Base-by-base conservation (phyloP, 2,113 vertebrate genomes). In the Alosa alosa region DNA sequence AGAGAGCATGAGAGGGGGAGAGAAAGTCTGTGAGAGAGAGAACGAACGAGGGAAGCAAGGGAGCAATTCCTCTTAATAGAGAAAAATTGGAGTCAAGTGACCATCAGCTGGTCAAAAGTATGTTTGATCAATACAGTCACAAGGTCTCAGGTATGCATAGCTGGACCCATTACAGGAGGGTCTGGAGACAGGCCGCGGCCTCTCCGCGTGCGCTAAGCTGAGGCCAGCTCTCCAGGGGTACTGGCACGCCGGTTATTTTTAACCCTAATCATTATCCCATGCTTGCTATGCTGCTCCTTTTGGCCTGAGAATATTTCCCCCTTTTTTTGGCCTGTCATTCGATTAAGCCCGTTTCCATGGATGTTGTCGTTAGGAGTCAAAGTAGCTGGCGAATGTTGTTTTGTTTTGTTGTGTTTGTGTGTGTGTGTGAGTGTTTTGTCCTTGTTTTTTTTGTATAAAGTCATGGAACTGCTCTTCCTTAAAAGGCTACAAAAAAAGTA, bases 11-110 rank as follows among this genome's bases (percentile, higher is more conserved):
- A 83, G 75, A 85, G 47, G 4, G 64, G 84, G 25, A 25, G 84
- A 49, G 82, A 84, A 49, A 87, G 13, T 31, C 31, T 84, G 55
- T 22, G 41, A 31, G 72, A 49, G 84, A 75, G n/a, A 68, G 52
- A 60, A 44, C 55, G 57, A 41, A 36, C 25, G 81, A 81, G 60
- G 25, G 49, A 81, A 82, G 82, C 52, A 46, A 91, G 90, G 72
- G 90, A 90, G 92, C 89, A 90, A 91, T 94, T 95, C 95, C 94
- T 78, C 94, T 93, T 95, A 97, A 96, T 96, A 94, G 95, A 95
- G 93, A 36, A 0, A 93, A 92, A 95, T 93, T 94, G 87, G 93
- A 96, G 95, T 97, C 96, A 97, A 97, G 94, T 97, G 97, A 97
- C 95, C 91, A 95, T 97, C 96, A 97, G 96, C 96, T 96, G 96